Base-by-base conservation (phyloP, 2,797 vertebrate species). In the Scolopax bukidnonensis region DNA sequence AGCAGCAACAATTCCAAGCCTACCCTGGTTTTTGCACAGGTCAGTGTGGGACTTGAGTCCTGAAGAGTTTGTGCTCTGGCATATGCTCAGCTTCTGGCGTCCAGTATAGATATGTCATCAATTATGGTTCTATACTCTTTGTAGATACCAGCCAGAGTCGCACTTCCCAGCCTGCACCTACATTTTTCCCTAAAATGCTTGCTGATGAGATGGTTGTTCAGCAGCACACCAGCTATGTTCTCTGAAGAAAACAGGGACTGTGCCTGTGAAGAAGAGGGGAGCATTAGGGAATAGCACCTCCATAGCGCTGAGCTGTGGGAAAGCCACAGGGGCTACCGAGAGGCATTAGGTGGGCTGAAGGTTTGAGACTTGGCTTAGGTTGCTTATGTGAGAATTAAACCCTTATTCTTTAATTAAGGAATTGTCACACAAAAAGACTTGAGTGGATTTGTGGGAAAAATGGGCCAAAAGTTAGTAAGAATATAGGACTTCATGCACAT, bases 31-130 rank as follows among this genome's bases (percentile, higher is more conserved):
- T 53, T 65, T 95, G 87, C 64, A 21, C 61, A 33, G 1, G 2
- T 13, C 95, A 90, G 87, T 65, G 4, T 1, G 4, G 84, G 48
- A 81, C 91, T 92, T 93, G 75, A 51, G 54, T 28, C 79, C 92
- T 18, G 0, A 77, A 28, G 78, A 69, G 91, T 4, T 89, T 59
- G 43, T 2, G 4, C 33, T 85, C 24, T 38, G 89, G 54, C 41
- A 4, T 3, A 9, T 10, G 41, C 41, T 92, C 71, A 73, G 33
- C 67, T 73, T 82, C 82, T 50, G 0, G 30, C n/a, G 36, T 33
- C 71, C 59, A 6, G 38, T 24, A 16, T 41, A 41, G 41, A 57
- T 53, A 36, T 43, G 32, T 43, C 64, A 65, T 50, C 67, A 94
- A 54, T 87, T 70, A 89, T 1, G 18, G 20, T n/a, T 77, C 43